phyloP scores from a whole-genome alignment of 2,797 vertebrate species.

The Nannoperca obscura region DNA sequence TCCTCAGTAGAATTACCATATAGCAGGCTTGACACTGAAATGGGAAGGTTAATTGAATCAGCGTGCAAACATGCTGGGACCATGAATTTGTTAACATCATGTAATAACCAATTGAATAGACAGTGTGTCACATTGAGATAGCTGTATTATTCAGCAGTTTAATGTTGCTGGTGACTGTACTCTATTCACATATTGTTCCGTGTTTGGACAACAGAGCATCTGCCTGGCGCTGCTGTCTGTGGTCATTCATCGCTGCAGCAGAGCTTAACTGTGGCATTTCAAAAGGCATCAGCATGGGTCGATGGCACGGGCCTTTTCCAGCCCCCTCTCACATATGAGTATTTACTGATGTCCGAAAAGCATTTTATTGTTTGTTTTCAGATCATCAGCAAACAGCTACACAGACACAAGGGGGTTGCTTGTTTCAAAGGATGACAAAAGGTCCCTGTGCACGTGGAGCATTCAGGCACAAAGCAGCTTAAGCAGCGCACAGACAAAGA shows the following conservation, averaged over 20 bases:
- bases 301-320: slow-evolving; percentile 65
- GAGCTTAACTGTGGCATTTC: slow-evolving; percentile 74
- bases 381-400: slow-evolving; percentile 82
- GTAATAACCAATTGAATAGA: slow-evolving; percentile 64
- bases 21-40: slow-evolving; percentile 17
- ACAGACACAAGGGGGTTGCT: slow-evolving; percentile 69
- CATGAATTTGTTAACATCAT: slow-evolving; percentile 47
- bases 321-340: slow-evolving; percentile 72
- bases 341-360: slow-evolving; percentile 75
- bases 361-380: slow-evolving; percentile 81
- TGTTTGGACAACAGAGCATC: slow-evolving; percentile 67
- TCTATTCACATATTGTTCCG: slow-evolving; percentile 75
- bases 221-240: slow-evolving; percentile 72
- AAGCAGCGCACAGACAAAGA: slow-evolving; percentile 71
- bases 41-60: slow-evolving; percentile 41
- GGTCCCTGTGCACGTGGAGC: slow-evolving; percentile 69
- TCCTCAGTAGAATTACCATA: neutral
- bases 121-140: slow-evolving; percentile 64
- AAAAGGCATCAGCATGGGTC: slow-evolving; percentile 75
- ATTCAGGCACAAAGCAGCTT: slow-evolving; percentile 71
- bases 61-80: slow-evolving; percentile 17
- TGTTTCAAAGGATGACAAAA: slow-evolving; percentile 80
- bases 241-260: slow-evolving; percentile 68
- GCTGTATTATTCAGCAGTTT: slow-evolving; percentile 69
- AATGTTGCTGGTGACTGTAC: slow-evolving; percentile 58